Evolutionary conservation across 2,113 vertebrate species (phyloP).

Genomic region (Neotoma lepida): DNA sequence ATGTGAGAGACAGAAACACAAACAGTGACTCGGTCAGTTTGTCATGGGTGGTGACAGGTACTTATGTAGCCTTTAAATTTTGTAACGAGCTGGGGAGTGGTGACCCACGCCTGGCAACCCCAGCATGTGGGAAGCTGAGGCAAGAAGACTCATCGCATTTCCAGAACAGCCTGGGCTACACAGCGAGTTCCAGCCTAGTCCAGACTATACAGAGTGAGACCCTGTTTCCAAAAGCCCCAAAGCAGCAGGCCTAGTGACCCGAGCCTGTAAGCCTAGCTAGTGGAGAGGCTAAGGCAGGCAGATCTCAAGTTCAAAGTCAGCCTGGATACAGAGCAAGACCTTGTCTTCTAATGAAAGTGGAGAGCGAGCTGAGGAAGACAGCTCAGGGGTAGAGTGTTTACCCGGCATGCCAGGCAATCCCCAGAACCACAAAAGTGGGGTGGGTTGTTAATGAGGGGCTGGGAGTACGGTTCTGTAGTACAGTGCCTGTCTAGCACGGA

Average conservation of each 20-base stretch:
- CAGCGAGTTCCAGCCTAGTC: not conserved
- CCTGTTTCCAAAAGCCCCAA: not conserved
- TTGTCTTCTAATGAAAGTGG: not conserved
- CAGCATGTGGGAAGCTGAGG: too few relatives aligned
- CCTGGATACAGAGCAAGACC: not conserved
- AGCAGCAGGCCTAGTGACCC: not conserved
- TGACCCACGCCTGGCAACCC: not conserved
- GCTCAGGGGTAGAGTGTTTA: not conserved
- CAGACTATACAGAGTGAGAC: not conserved
- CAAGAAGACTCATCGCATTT: not conserved
- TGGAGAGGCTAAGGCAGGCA: not conserved
- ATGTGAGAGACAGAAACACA: too few relatives aligned
- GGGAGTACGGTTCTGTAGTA: not conserved
- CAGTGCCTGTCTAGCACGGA: not conserved
- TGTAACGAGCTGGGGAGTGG: not conserved
- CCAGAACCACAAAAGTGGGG: not conserved
- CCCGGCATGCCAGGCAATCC: not conserved
- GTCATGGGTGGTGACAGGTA: not conserved
- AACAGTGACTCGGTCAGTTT: not conserved
- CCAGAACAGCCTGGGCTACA: not conserved
- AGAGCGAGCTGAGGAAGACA: too few relatives aligned
- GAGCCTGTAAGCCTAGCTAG: not conserved
- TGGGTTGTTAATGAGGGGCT: not conserved
- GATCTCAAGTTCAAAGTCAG: not conserved
- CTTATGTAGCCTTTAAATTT: not conserved